These are phyloP conservation scores for Catostylus mosaicus DNA, from an alignment of 30 jellyfish, hydroid and myxozoan species.

Conservation along the genomic window DNA sequence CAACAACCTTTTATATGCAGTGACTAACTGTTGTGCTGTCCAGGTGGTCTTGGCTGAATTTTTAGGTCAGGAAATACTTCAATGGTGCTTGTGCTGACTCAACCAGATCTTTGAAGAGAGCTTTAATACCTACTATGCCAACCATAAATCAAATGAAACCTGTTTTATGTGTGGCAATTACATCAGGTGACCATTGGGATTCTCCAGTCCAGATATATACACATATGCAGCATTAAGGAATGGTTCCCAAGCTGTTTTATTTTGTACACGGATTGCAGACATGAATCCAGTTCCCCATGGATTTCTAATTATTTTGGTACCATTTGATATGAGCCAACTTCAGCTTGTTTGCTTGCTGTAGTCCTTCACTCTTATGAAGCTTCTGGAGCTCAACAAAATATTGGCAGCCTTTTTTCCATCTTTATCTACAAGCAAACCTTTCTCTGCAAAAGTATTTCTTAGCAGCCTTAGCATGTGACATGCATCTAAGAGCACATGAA, in stretches of 20 bases:
- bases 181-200: conserved; percentile 42
- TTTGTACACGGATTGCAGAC: conserved; percentile 65
- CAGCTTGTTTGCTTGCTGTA: conserved; percentile 62
- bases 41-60: conserved; percentile 64
- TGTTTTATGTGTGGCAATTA: conserved; percentile 50
- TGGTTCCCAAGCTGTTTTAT: conserved; percentile 48
- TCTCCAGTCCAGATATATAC: conserved; percentile 37
- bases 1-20: conserved; percentile 50
- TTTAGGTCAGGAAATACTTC: conserved; percentile 56
- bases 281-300: conserved; percentile 75
- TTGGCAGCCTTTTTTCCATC: conserved; percentile 45
- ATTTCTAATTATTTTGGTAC: conserved; percentile 66
- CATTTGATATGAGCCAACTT: conserved; percentile 52
- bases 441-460: conserved; percentile 14
- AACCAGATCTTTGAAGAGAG: conserved; percentile 34
- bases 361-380: conserved; percentile 41
- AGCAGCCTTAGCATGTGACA: conserved; percentile 80
- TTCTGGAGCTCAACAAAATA: conserved; percentile 46
- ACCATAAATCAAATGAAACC: conserved; percentile 63
- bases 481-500: conserved; percentile 55
- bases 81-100: conserved; percentile 49
- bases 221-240: conserved; percentile 35
- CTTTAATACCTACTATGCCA: conserved; percentile 45
- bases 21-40: conserved; percentile 52
- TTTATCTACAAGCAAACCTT: background rate